phyloP scores from a whole-genome alignment of 2,888 invertebrate genomes.

The Scrobipalpa atriplicella region DNA sequence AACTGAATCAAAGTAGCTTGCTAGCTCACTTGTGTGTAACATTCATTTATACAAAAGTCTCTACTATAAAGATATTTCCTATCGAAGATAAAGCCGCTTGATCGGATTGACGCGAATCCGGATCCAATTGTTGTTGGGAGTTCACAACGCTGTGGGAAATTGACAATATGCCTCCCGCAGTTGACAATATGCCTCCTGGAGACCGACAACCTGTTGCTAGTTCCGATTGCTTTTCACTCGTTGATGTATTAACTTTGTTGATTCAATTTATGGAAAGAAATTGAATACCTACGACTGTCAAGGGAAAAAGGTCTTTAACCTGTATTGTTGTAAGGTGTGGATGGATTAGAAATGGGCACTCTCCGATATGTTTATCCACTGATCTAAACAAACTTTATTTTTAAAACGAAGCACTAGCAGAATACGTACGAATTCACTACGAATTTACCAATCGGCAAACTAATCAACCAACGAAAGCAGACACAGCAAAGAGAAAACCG shows the following conservation, averaged over 20 bases:
- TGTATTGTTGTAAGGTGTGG: neutral
- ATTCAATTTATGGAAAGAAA: neutral
- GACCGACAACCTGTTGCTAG: slow-evolving; percentile 57
- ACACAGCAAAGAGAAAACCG: slow-evolving; percentile 11
- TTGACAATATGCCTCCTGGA: slow-evolving; percentile 39
- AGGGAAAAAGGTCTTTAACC: neutral
- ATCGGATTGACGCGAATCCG: slow-evolving; percentile 60
- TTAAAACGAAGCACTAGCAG: no score
- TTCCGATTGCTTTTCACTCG: slow-evolving; percentile 15
- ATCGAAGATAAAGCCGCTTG: slow-evolving; percentile 49
- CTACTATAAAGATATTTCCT: slow-evolving; percentile 3
- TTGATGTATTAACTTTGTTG: slow-evolving; percentile 16
- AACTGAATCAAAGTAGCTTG: neutral
- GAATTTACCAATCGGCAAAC: neutral
- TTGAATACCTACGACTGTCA: neutral
- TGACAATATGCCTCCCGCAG: slow-evolving; percentile 52
- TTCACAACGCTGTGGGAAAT: slow-evolving; percentile 60
- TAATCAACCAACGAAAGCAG: neutral
- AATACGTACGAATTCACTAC: no score
- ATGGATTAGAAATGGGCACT: neutral
- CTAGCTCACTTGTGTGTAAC: neutral
- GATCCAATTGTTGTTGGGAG: slow-evolving; percentile 60
- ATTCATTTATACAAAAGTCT: slow-evolving; percentile 3
- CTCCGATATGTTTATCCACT: no score
- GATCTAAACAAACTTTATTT: no score